These are phyloP conservation scores for Sclerurus mexicanus DNA, from an alignment of 2,113 vertebrate genomes.

Conservation along the genomic window DNA sequence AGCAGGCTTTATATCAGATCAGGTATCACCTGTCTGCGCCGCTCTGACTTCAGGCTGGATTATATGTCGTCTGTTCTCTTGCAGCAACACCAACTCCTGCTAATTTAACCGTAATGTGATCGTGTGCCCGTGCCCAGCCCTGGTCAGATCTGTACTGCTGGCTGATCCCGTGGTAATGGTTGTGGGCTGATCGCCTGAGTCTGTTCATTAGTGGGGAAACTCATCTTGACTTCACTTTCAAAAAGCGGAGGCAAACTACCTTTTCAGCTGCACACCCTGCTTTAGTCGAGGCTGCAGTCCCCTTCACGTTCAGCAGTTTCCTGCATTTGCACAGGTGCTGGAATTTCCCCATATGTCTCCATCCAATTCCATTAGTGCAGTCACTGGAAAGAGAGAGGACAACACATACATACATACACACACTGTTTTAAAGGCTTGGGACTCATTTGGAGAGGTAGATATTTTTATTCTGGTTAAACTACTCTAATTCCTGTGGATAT, in stretches of 20 bases:
- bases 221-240: not conserved
- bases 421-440: not conserved
- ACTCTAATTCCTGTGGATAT: conserved; percentile 46
- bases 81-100: not conserved
- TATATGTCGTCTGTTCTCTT: conserved; percentile 24
- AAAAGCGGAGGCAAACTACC: not conserved
- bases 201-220: not conserved
- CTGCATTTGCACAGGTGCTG: not conserved
- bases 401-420: not conserved
- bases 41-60: conserved; percentile 39
- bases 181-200: not conserved
- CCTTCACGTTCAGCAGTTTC: not conserved
- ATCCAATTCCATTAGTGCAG: not conserved
- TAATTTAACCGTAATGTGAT: conserved; percentile 29
- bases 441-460: not conserved
- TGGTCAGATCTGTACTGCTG: not conserved
- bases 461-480: conserved; percentile 27
- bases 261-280: not conserved
- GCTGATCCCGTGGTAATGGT: not conserved
- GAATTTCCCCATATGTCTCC: not conserved
- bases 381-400: conserved; percentile 13
- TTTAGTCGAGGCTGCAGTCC: not conserved
- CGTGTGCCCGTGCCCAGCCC: not conserved
- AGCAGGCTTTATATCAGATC: conserved; percentile 22
- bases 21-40: conserved; percentile 18